Percentiles rank a stretch among this genome's conserved stretches.
These are phyloP conservation scores for Ploceus nigricollis DNA, from an alignment of 2,113 vertebrate genomes.

Conservation along the genomic window DNA sequence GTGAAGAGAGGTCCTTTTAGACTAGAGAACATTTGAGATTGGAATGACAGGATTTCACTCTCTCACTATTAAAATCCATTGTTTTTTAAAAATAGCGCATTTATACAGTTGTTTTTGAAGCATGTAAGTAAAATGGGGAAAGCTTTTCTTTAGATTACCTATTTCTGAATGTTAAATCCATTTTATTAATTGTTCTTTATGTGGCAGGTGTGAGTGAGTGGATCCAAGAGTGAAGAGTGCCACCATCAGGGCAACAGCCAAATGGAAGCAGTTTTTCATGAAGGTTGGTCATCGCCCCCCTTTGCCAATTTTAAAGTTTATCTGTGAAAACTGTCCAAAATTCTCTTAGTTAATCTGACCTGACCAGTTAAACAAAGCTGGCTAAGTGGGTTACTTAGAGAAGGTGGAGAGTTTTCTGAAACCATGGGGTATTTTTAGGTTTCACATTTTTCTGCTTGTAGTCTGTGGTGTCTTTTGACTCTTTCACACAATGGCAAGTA, in stretches of 20 bases:
- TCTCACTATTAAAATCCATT: neutral
- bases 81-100: neutral
- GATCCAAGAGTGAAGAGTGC: slow-evolving; percentile 41
- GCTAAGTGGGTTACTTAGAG: neutral
- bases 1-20: neutral
- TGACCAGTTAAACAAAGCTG: neutral
- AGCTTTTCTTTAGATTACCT: neutral
- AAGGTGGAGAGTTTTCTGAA: neutral
- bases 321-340: neutral
- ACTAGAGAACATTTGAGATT: neutral
- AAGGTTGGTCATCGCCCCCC: neutral
- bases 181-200: neutral
- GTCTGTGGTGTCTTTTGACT: neutral
- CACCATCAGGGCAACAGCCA: neutral
- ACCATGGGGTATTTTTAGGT: accelerated
- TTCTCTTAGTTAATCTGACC: neutral
- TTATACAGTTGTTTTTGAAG: neutral
- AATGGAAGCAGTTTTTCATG: neutral
- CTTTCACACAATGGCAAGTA: neutral
- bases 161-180: neutral
- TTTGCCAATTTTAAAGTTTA: neutral
- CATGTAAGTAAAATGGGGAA: neutral
- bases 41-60: neutral
- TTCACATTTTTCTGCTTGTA: neutral
- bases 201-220: neutral